A percentile compares a stretch with the other conserved stretches of the same genome.
Conservation (phyloP, 2,888 invertebrate genomes). For the Plebejus anna region DNA sequence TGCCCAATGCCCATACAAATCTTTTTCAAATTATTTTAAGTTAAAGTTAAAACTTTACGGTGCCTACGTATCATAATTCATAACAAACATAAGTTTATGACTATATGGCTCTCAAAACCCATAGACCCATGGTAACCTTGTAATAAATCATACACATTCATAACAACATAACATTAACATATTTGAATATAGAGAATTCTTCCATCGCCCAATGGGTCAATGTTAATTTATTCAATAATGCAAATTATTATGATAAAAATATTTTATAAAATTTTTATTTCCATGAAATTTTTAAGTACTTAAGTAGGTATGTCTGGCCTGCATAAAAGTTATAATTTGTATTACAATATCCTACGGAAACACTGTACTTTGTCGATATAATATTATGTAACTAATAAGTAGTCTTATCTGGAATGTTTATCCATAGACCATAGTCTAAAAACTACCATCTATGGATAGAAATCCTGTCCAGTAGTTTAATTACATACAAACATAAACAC, state of each 20-base stretch:
- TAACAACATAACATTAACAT: constrained; percentile 1
- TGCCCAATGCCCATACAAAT: no score
- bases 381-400: no score
- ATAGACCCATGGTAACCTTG: background rate
- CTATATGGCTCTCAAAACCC: background rate
- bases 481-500: no score
- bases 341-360: no score
- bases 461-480: no score
- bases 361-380: no score
- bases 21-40: background rate
- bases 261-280: background rate
- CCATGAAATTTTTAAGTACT: background rate
- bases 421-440: no score
- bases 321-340: no score
- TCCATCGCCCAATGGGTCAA: constrained; percentile 15
- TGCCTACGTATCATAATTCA: no score
- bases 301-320: background rate
- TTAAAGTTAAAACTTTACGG: background rate
- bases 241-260: constrained; percentile 13
- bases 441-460: no score
- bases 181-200: constrained; percentile 15
- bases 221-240: constrained; percentile 24
- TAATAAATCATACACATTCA: background rate
- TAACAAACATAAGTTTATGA: background rate
- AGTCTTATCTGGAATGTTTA: no score